These are phyloP conservation scores for roundworm (Caenorhabditis elegans) DNA, from an alignment of 1,140 invertebrate species.

Conservation along the genomic window WBcel235 BX284605.5:9930001-9930500, in stretches of 20 bases:
- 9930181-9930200: neutral
- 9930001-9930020: neutral
- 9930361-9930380: neutral
- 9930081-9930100: neutral
- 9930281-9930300: neutral
- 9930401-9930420: neutral
- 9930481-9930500: neutral
- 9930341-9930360: neutral
- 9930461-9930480: neutral
- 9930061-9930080: neutral
- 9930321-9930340: neutral
- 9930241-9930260: neutral
- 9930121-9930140: constrained; percentile 18
- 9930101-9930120: neutral
- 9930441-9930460: neutral
- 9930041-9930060: neutral
- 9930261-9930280: constrained; percentile 12
- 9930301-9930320: neutral
- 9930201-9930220: neutral
- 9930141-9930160: neutral
- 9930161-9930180: neutral
- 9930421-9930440: neutral
- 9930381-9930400: neutral
- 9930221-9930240: neutral
- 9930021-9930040: neutral